A percentile compares a stretch with the other conserved stretches of the same genome.
phyloP scores from a whole-genome alignment of 2,888 invertebrate species.

The Drosophila ezoana region DNA sequence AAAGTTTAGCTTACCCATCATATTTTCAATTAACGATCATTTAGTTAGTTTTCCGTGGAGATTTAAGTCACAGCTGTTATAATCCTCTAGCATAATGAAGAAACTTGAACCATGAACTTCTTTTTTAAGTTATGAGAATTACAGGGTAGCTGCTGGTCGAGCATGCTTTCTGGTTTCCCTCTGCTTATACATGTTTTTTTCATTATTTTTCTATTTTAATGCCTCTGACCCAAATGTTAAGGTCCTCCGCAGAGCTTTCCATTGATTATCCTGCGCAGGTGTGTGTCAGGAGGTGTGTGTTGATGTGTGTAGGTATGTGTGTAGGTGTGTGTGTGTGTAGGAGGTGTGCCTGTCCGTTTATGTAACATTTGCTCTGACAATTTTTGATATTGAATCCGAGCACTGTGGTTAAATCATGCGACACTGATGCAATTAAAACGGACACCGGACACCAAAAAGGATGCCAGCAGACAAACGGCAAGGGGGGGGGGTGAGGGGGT shows the following conservation, averaged over 20 bases:
- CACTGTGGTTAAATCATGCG: constrained; percentile 72
- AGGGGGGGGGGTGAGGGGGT: constrained; percentile 5
- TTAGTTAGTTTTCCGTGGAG: no score
- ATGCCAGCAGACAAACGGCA: constrained; percentile 10
- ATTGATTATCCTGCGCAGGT: constrained; percentile 54
- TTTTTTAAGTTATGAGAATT: not conserved
- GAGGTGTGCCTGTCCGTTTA: constrained; percentile 11
- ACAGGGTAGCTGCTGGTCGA: constrained; percentile 14
- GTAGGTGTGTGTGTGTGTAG: constrained; percentile 1
- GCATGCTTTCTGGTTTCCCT: not conserved
- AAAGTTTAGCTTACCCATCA: not conserved
- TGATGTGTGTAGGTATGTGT: constrained; percentile 1
- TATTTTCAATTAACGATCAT: no score
- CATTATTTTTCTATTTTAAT: constrained; percentile 19
- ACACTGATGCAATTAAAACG: constrained; percentile 75
- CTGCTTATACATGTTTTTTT: constrained; percentile 15
- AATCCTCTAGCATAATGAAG: no score
- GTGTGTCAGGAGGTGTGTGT: not conserved
- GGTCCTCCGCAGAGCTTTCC: constrained; percentile 21
- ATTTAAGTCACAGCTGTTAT: no score
- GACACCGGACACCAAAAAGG: constrained; percentile 35
- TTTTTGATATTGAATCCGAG: constrained; percentile 60
- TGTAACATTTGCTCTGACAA: constrained; percentile 37
- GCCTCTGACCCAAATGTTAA: constrained; percentile 45
- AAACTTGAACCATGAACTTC: no score